Evolutionary conservation across 2,888 invertebrate genomes (phyloP).

Genomic region (Apotomis betuletana): DNA sequence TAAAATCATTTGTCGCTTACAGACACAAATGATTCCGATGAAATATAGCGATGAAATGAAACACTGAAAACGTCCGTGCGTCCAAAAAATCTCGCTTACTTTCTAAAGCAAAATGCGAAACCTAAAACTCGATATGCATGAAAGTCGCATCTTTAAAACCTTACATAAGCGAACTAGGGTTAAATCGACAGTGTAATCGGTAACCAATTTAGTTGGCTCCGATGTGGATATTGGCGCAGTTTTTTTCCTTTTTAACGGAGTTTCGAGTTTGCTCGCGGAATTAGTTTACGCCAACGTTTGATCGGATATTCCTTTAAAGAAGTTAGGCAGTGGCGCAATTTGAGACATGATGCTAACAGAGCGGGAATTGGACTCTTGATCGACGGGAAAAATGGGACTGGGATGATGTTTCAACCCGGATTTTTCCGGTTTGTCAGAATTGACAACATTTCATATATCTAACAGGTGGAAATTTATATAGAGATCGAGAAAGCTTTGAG

Average conservation of each 20-base stretch:
- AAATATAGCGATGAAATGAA: too few relatives aligned
- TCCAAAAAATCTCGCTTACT: neutral
- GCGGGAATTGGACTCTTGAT: constrained; percentile 58
- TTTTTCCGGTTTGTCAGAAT: too few relatives aligned
- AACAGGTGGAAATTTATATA: too few relatives aligned
- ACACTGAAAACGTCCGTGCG: neutral
- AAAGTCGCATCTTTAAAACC: constrained; percentile 45
- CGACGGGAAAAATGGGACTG: constrained; percentile 43
- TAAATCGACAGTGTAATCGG: constrained; percentile 76
- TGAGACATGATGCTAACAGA: constrained; percentile 62
- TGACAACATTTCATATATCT: too few relatives aligned
- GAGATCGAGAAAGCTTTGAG: too few relatives aligned
- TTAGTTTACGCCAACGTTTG: constrained; percentile 81
- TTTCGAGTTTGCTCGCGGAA: constrained; percentile 78
- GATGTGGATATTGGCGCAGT: constrained; percentile 66
- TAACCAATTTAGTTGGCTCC: constrained; percentile 72
- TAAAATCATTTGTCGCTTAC: too few relatives aligned
- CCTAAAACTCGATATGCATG: constrained; percentile 33
- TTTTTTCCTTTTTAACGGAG: constrained; percentile 69
- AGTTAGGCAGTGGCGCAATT: constrained; percentile 70
- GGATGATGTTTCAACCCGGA: constrained; percentile 6
- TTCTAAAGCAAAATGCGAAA: constrained; percentile 12
- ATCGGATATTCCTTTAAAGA: constrained; percentile 80
- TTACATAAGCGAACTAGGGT: constrained; percentile 53
- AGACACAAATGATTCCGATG: too few relatives aligned